Evolutionary conservation across 2,113 vertebrate genomes (phyloP).

Genomic region (Girardinichthys multiradiatus): DNA sequence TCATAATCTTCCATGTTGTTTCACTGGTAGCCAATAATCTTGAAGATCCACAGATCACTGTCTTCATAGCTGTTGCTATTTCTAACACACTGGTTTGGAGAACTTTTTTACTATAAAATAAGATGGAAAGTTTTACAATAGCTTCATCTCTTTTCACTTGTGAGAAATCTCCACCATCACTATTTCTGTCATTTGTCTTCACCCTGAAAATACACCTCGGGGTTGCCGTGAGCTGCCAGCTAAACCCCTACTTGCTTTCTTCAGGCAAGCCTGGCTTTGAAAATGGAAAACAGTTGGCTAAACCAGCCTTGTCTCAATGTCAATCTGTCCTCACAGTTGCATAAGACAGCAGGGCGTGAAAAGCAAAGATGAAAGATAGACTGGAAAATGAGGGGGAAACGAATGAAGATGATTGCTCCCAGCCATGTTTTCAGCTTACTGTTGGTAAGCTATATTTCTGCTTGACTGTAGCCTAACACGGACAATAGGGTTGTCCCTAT

Average conservation of each 20-base stretch:
- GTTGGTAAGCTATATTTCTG: constrained; percentile 1
- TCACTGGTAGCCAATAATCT: constrained; percentile 33
- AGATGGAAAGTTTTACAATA: constrained; percentile 10
- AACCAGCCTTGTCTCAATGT: constrained; percentile 42
- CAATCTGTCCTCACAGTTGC: constrained; percentile 46
- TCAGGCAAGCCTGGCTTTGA: constrained; percentile 28
- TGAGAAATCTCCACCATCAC: constrained; percentile 21
- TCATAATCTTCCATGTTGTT: constrained; percentile 40
- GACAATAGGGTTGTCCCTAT: constrained; percentile 30
- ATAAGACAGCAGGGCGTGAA: constrained; percentile 51
- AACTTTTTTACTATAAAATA: constrained; percentile 31
- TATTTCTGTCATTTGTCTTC: constrained; percentile 31
- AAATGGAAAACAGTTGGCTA: constrained; percentile 18
- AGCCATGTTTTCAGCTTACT: constrained; percentile 56
- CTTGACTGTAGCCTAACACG: constrained; percentile 33
- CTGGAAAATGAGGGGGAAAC: constrained; percentile 38
- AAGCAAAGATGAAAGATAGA: constrained; percentile 40
- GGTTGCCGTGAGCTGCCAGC: constrained; percentile 44
- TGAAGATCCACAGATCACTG: constrained; percentile 39
- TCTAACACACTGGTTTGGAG: constrained; percentile 40
- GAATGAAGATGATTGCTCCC: background rate
- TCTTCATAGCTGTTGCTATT: constrained; percentile 50
- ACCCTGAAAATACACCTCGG: constrained; percentile 26
- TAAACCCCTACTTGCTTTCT: constrained; percentile 15
- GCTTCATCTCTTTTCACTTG: background rate